Evolutionary conservation across 2,797 vertebrate species (phyloP).

Genomic region (Gymnothorax reevesii): DNA sequence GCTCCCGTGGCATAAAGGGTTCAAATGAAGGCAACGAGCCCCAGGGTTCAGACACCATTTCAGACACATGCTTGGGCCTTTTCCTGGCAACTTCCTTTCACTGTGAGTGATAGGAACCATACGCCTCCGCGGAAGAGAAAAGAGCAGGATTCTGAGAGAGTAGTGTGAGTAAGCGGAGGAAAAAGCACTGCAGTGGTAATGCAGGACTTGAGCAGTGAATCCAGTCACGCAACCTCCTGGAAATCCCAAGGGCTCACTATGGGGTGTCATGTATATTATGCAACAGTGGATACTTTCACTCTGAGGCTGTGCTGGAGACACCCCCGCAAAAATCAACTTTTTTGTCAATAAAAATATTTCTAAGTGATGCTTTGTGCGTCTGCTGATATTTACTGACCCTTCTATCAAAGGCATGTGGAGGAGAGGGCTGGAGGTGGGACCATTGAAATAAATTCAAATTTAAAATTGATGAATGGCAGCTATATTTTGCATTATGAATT

Average conservation of each 20-base stretch:
- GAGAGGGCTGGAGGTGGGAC: too few species aligned
- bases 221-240: background rate
- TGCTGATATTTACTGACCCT: background rate
- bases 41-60: conserved; percentile 53
- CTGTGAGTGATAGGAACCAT: conserved; percentile 64
- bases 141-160: conserved; percentile 36
- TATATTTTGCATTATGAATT: background rate
- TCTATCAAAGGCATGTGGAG: background rate
- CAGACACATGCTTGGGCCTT: conserved; percentile 62
- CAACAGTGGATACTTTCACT: background rate
- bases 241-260: background rate
- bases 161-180: conserved; percentile 31
- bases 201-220: background rate
- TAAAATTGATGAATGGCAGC: background rate
- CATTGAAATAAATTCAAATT: background rate
- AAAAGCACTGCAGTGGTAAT: background rate
- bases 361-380: background rate
- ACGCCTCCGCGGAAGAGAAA: conserved; percentile 47
- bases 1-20: conserved; percentile 46
- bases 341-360: background rate
- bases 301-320: background rate
- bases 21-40: conserved; percentile 53
- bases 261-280: background rate
- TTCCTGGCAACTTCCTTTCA: conserved; percentile 53
- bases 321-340: background rate